A percentile compares a stretch with the other conserved stretches of the same genome.
Conservation (phyloP, 2,113 vertebrate species). For the Cardinalis cardinalis region DNA sequence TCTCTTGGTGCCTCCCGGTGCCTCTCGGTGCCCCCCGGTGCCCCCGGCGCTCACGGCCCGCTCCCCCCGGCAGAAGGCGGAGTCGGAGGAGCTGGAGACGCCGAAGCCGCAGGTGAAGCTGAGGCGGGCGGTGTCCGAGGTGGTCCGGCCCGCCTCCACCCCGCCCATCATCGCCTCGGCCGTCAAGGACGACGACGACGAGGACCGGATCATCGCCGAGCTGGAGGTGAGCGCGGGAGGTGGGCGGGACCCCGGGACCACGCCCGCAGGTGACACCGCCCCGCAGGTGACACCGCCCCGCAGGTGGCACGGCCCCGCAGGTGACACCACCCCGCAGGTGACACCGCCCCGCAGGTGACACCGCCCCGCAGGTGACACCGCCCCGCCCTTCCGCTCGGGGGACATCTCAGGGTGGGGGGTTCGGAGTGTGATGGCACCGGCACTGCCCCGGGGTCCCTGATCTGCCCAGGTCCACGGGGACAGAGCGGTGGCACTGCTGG, state of each 20-base stretch:
- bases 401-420: background rate
- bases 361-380: background rate
- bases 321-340: accelerated
- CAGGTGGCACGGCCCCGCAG: background rate
- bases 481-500: accelerated
- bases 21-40: too few species aligned
- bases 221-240: conserved; percentile 82
- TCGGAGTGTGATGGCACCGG: accelerated
- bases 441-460: too few species aligned
- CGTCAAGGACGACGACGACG: conserved; percentile 84
- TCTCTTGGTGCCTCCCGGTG: too few species aligned
- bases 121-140: conserved; percentile 87
- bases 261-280: background rate
- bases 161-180: conserved; percentile 87
- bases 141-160: conserved; percentile 89
- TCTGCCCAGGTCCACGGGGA: accelerated
- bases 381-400: background rate
- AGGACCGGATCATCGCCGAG: conserved; percentile 85
- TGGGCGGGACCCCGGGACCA: background rate
- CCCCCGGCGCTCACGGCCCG: background rate
- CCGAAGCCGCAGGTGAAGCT: conserved; percentile 93
- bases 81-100: conserved; percentile 88
- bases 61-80: conserved; percentile 77
- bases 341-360: background rate
- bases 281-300: accelerated